Evolutionary conservation across 2,888 invertebrate genomes (phyloP).

Genomic region (Ischnus inquisitorius): DNA sequence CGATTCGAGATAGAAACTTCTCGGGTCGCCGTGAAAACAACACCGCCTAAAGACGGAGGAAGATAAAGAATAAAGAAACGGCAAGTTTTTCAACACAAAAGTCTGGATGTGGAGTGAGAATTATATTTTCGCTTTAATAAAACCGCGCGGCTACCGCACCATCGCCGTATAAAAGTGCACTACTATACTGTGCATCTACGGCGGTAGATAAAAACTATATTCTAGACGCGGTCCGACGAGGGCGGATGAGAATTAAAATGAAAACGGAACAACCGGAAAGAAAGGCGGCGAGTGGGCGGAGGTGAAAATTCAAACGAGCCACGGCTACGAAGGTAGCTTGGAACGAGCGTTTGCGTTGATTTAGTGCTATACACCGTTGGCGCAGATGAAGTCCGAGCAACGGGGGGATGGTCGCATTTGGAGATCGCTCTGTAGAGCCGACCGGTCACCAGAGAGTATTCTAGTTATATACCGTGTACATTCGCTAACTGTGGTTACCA

Average conservation of each 20-base stretch:
- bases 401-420: slow-evolving; percentile 31
- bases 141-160: slow-evolving; percentile 12
- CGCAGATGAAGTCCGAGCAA: slow-evolving; percentile 51
- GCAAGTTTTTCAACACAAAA: not conserved
- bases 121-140: slow-evolving; percentile 53
- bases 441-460: slow-evolving; percentile 49
- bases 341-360: slow-evolving; percentile 63
- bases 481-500: slow-evolving; percentile 10
- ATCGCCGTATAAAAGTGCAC: slow-evolving; percentile 7
- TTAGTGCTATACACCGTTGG: slow-evolving; percentile 60
- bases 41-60: not conserved
- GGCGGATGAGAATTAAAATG: slow-evolving; percentile 70
- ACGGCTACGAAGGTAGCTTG: slow-evolving; percentile 36
- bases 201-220: slow-evolving; percentile 18
- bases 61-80: slow-evolving; percentile 16
- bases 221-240: slow-evolving; percentile 37
- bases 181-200: slow-evolving; percentile 23
- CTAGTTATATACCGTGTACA: slow-evolving; percentile 40
- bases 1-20: not conserved
- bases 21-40: not conserved
- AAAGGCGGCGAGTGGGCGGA: slow-evolving; percentile 42
- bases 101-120: slow-evolving; percentile 25
- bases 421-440: slow-evolving; percentile 56
- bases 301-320: slow-evolving; percentile 62
- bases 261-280: slow-evolving; percentile 69